A percentile compares a stretch with the other conserved stretches of the same genome.
phyloP scores from a whole-genome alignment of 1,140 invertebrate genomes.

The Meloidogyne hapla region DNA sequence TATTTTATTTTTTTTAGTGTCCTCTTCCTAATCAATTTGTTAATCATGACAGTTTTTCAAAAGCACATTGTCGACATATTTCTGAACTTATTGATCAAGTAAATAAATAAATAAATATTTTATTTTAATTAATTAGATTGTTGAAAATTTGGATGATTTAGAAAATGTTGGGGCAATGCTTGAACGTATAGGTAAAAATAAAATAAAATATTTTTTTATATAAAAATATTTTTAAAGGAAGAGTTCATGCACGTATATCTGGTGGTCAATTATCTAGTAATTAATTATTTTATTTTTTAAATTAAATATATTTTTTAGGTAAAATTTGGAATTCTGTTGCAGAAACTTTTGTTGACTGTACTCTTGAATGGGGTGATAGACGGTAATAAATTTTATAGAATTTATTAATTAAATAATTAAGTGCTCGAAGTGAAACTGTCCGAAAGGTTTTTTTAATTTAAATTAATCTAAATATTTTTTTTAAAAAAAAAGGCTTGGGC shows the following conservation, averaged over 20 bases:
- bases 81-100: conserved; percentile 60
- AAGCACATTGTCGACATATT: conserved; percentile 55
- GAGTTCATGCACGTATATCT: conserved; percentile 56
- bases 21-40: conserved; percentile 49
- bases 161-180: conserved; percentile 51
- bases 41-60: conserved; percentile 52
- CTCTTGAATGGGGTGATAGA: conserved; percentile 61
- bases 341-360: conserved; percentile 64
- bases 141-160: conserved; percentile 61
- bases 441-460: conserved; percentile 42
- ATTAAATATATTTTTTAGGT: conserved; percentile 41
- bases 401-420: not conserved
- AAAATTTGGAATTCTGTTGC: conserved; percentile 63
- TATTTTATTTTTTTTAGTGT: conserved; percentile 23
- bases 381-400: conserved; percentile 26
- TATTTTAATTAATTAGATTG: conserved; percentile 45
- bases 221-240: conserved; percentile 22
- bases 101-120: not conserved
- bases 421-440: conserved; percentile 38
- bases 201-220: too few relatives aligned
- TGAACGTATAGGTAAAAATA: conserved; percentile 42
- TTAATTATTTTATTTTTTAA: conserved; percentile 22
- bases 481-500: conserved; percentile 44
- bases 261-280: conserved; percentile 58
- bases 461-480: conserved; percentile 23